These are phyloP conservation scores for Hydra vulgaris DNA, from an alignment of 30 jellyfish, hydroid and myxozoan species.

Conservation along the genomic window DNA sequence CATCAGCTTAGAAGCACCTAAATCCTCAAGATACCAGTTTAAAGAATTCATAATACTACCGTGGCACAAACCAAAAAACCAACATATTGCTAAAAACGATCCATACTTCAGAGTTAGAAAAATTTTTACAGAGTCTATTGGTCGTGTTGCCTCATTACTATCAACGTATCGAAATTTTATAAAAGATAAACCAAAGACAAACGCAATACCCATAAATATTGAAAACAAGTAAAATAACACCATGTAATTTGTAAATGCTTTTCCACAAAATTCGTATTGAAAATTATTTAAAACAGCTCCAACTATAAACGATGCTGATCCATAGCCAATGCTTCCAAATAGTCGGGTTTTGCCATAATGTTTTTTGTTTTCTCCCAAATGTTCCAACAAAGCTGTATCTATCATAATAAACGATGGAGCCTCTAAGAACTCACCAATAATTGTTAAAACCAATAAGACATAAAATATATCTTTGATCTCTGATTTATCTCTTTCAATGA, in stretches of 20 bases:
- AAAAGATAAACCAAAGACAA: slow-evolving; percentile 63
- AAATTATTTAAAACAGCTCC: slow-evolving; percentile 81
- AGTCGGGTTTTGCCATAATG: slow-evolving; percentile 89
- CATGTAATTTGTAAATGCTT: slow-evolving; percentile 60
- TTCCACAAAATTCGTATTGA: slow-evolving; percentile 75
- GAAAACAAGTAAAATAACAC: slow-evolving; percentile 72
- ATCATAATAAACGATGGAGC: slow-evolving; percentile 98
- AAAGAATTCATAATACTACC: slow-evolving; percentile 98
- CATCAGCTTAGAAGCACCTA: slow-evolving; percentile 95
- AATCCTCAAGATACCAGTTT: slow-evolving; percentile 96
- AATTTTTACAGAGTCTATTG: slow-evolving; percentile 42
- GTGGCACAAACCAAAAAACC: slow-evolving; percentile 95
- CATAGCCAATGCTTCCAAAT: slow-evolving; percentile 97
- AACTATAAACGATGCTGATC: slow-evolving; percentile 83
- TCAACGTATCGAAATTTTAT: slow-evolving; percentile 49
- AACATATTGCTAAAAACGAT: slow-evolving; percentile 65
- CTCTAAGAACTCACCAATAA: slow-evolving; percentile 92
- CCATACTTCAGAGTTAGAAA: slow-evolving; percentile 50
- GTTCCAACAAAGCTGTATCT: slow-evolving; percentile 90
- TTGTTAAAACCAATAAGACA: slow-evolving; percentile 57
- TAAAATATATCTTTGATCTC: slow-evolving; percentile 65
- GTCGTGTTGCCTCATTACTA: slow-evolving; percentile 17
- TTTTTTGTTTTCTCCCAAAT: slow-evolving; percentile 68
- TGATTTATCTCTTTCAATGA: slow-evolving; percentile 54
- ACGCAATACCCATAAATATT: slow-evolving; percentile 70